phyloP scores from a whole-genome alignment of 2,113 vertebrate genomes.

The Cromileptes altivelis region DNA sequence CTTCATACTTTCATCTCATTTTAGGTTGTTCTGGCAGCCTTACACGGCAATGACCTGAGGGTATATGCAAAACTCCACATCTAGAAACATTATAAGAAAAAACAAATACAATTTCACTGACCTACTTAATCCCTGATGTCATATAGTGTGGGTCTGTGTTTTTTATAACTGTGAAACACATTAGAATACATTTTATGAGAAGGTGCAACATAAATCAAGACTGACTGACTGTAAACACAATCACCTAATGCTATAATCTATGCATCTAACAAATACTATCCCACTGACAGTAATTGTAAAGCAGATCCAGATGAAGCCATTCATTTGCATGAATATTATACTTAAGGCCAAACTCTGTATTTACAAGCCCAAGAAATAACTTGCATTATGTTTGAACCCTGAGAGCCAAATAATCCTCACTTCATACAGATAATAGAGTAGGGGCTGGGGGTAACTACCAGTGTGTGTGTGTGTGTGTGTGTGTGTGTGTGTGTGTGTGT shows the following conservation, averaged over 20 bases:
- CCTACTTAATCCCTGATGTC: not conserved
- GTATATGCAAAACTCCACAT: not conserved
- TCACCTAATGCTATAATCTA: conserved; percentile 10
- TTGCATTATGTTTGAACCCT: conserved; percentile 34
- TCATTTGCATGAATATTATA: not conserved
- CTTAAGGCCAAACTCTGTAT: conserved; percentile 13
- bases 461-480: conserved; percentile 14
- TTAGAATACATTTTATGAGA: not conserved
- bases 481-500: conserved; percentile 10
- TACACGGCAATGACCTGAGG: not conserved
- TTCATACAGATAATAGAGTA: conserved; percentile 28
- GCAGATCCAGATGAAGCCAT: conserved; percentile 29
- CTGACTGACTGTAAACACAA: not conserved
- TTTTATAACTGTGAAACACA: not conserved
- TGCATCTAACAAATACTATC: not conserved
- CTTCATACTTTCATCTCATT: not conserved
- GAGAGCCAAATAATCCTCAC: conserved; percentile 35
- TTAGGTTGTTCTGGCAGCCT: not conserved
- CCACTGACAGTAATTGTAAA: not conserved
- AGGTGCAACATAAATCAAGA: not conserved
- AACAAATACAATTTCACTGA: no score
- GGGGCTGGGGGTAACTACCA: not conserved
- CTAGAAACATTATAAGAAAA: no score
- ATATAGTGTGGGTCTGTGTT: not conserved
- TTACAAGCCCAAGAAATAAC: conserved; percentile 11